Evolutionary conservation across 2,888 invertebrate genomes (phyloP), one percentile per base, ranked within the genome.

Genomic region (Gisinianus flammeolus): DNA sequence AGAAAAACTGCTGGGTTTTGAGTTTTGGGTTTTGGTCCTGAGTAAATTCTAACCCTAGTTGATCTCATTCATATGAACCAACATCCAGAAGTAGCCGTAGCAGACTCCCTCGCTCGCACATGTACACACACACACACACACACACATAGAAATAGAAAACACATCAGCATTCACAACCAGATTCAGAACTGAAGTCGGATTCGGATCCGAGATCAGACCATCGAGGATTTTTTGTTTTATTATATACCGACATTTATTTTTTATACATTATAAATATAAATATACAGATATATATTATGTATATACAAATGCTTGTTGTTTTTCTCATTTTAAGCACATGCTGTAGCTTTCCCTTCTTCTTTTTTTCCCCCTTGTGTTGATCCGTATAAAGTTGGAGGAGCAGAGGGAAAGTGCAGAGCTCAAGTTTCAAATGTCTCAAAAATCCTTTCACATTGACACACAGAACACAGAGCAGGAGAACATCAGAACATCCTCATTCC

Each of bases 1-100:
- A 56, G 10, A 56, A 22, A 19, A 5, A 56, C n/a, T n/a, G n/a
- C n/a, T n/a, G 19, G n/a, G 24, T 19, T 19, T 35, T 28, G 64
- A 73, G 68, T 66, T 62, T 56, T 33, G 24, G 56, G 68, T 58
- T 58, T 78, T 56, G 68, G 70, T n/a, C 74, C 62, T 68, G 73
- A 72, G 68, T 77, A 77, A 72, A 72, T 77, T n/a, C 52, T 69
- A 74, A 74, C 73, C 73, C 56, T 74, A 64, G 67, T 72, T 72
- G 72, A 72, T 72, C 72, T 72, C 72, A 72, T 72, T 72, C 72
- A 72, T 58, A 68, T 33, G 33, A 68, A 4, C 28, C n/a, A 56
- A 22, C 4, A 56, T 22, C 19, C 3, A 56, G 4, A 44, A 8
- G 52, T 44, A 44, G 10, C n/a, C n/a, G n/a, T n/a, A n/a, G n/a